Evolutionary conservation across 2,797 vertebrate species (phyloP).

Genomic region (Pangasius sanitwongsei): DNA sequence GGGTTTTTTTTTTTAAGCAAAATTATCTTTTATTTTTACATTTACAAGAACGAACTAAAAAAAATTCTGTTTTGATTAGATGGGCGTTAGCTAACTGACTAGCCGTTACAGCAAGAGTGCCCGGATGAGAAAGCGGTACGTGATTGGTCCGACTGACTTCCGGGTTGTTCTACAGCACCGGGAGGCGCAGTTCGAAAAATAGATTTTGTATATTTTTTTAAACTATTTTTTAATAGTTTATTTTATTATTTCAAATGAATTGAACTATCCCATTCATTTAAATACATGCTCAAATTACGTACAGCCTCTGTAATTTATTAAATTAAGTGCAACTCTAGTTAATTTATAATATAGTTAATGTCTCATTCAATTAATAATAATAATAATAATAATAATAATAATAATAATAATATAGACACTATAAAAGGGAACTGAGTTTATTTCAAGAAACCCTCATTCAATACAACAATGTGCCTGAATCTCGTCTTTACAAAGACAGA

Average conservation of each 20-base stretch:
- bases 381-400: too few species aligned
- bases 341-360: too few species aligned
- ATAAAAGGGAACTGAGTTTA: background rate
- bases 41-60: background rate
- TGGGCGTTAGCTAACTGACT: background rate
- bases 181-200: background rate
- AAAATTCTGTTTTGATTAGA: background rate
- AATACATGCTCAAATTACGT: background rate
- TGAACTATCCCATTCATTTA: background rate
- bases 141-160: constrained; percentile 8
- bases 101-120: background rate
- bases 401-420: background rate
- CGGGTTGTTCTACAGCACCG: background rate
- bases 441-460: background rate
- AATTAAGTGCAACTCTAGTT: background rate
- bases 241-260: background rate
- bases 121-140: background rate
- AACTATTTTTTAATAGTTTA: too few species aligned
- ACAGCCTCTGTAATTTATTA: background rate
- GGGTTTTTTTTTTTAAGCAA: background rate
- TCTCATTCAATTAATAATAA: background rate
- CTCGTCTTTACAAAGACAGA: background rate
- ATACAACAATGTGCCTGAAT: background rate
- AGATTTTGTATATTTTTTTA: background rate
- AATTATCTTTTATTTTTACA: background rate